A percentile compares a stretch with the other conserved stretches of the same genome.
These are phyloP conservation scores for Bovichtus diacanthus DNA, from an alignment of 2,797 vertebrate species.

Conservation along the genomic window DNA sequence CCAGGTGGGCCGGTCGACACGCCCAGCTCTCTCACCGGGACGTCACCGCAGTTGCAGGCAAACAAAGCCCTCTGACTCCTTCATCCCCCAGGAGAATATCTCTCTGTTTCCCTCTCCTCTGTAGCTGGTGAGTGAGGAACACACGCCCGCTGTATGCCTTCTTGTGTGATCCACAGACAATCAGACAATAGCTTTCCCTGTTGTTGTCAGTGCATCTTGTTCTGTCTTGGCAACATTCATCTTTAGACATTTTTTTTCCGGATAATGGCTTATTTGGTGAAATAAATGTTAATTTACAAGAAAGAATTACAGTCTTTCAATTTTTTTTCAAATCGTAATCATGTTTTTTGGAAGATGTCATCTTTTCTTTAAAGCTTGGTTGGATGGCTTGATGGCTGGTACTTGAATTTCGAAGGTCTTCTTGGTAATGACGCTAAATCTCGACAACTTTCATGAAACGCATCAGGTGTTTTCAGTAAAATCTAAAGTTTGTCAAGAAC, in stretches of 20 bases:
- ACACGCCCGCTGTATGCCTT: constrained; percentile 42
- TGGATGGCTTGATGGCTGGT: constrained; percentile 69
- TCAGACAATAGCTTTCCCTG: constrained; percentile 66
- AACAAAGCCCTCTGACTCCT: constrained; percentile 71
- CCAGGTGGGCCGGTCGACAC: constrained; percentile 66
- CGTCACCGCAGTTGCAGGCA: constrained; percentile 40
- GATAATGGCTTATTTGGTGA: constrained; percentile 48
- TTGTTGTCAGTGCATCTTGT: constrained; percentile 72
- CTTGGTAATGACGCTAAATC: constrained; percentile 19
- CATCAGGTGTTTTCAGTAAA: constrained; percentile 18
- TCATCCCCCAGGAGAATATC: constrained; percentile 39
- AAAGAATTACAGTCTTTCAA: constrained; percentile 68
- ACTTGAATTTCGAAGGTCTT: constrained; percentile 39
- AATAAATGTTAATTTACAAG: constrained; percentile 66
- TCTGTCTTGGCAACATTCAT: constrained; percentile 67
- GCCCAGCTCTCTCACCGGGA: constrained; percentile 60
- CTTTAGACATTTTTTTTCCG: constrained; percentile 50
- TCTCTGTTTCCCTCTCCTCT: constrained; percentile 23
- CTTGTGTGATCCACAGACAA: constrained; percentile 75
- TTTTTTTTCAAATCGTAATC: constrained; percentile 61
- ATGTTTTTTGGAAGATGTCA: constrained; percentile 53
- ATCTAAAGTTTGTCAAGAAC: constrained; percentile 36
- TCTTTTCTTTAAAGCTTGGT: constrained; percentile 73
- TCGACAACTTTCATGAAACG: constrained; percentile 26
- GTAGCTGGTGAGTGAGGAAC: constrained; percentile 63